Evolutionary conservation across 2,113 vertebrate genomes (phyloP).

Genomic region (Gambusia holbrooki): DNA sequence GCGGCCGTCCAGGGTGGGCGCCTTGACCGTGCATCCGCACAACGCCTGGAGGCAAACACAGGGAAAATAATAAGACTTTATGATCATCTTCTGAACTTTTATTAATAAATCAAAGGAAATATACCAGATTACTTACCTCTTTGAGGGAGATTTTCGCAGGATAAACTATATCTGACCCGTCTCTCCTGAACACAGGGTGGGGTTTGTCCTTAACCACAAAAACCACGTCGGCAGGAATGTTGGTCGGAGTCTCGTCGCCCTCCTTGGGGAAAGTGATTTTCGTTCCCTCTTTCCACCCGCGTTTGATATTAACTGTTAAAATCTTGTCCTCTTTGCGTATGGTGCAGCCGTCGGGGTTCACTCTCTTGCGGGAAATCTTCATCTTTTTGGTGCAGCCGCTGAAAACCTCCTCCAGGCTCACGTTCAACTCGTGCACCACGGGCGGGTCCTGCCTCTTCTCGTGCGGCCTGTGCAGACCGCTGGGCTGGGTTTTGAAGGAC

Average conservation of each 20-base stretch:
- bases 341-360: slow-evolving; percentile 88
- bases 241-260: slow-evolving; percentile 89
- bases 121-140: slow-evolving; percentile 79
- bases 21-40: slow-evolving; percentile 89
- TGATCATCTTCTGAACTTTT: too few species aligned
- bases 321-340: slow-evolving; percentile 93
- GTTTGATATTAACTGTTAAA: slow-evolving; percentile 92
- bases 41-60: slow-evolving; percentile 80
- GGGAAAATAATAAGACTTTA: background rate
- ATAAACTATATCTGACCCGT: slow-evolving; percentile 92
- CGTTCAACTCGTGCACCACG: slow-evolving; percentile 88
- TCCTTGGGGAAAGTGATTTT: slow-evolving; percentile 97
- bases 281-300: slow-evolving; percentile 93
- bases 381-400: slow-evolving; percentile 94
- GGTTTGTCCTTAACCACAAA: slow-evolving; percentile 96
- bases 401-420: slow-evolving; percentile 93
- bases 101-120: background rate
- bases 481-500: slow-evolving; percentile 58
- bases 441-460: slow-evolving; percentile 90
- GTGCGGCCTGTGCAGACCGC: slow-evolving; percentile 53
- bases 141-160: slow-evolving; percentile 88
- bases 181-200: slow-evolving; percentile 87
- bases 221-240: slow-evolving; percentile 93
- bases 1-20: slow-evolving; percentile 89
- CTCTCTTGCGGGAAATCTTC: slow-evolving; percentile 93